Percentiles rank a stretch among this genome's conserved stretches.
phyloP scores from a whole-genome alignment of 2,113 vertebrate genomes.

The Himantopus leucocephalus region DNA sequence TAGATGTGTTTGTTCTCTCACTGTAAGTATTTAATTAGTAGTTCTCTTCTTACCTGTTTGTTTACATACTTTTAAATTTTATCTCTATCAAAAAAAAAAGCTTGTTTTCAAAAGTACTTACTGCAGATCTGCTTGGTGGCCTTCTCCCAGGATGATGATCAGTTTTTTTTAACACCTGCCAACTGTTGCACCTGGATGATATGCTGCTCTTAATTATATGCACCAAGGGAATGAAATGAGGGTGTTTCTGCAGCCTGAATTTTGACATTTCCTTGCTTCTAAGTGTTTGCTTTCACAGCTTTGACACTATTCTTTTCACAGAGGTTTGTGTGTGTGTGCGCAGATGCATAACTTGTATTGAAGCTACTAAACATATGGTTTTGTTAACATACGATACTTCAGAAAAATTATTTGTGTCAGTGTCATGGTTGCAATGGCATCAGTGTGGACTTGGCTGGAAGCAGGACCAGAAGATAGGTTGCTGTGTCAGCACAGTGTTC shows the following conservation, averaged over 20 bases:
- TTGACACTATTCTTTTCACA: neutral
- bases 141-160: conserved; percentile 24
- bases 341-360: neutral
- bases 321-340: neutral
- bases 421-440: neutral
- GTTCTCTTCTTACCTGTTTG: neutral
- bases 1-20: neutral
- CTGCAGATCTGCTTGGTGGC: neutral
- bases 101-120: conserved; percentile 14
- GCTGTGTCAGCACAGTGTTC: neutral
- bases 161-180: conserved; percentile 48
- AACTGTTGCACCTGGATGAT: conserved; percentile 8
- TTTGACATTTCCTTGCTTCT: neutral
- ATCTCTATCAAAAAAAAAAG: neutral
- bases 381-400: neutral
- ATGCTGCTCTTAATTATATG: neutral
- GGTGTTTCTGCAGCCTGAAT: neutral
- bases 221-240: neutral
- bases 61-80: conserved; percentile 4
- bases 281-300: neutral
- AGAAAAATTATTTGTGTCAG: neutral
- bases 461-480: neutral
- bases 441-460: neutral
- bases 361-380: neutral
- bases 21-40: neutral